Evolutionary conservation across 2,797 vertebrate species (phyloP), one percentile per base, ranked within the genome.

Genomic region (Hirundo rustica): DNA sequence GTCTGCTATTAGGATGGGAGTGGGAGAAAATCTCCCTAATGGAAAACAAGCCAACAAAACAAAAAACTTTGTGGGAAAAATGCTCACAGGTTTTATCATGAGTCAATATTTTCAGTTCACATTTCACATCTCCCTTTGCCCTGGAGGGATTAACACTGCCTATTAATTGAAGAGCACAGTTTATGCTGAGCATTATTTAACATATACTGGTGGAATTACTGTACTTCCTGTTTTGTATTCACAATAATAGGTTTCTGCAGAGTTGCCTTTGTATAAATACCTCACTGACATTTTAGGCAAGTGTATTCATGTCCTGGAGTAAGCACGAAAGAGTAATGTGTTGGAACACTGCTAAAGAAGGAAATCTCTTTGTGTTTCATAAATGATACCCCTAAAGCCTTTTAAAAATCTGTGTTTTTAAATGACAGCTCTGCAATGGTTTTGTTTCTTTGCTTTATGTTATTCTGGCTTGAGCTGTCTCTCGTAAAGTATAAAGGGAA

Each of bases 271-370:
- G 98, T 99, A 96, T 97, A 98, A 98, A 98, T 98, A 98, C 98
- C 98, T 98, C 96, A 93, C 98, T 99, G 98, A 98, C 98, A 98
- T 98, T 97, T 98, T 96, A 98, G 98, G 98, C 99, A 98, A 99
- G 99, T 99, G 97, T 96, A 93, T 98, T 99, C 99, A 98, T 99
- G 99, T 98, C 98, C 98, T 92, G 97, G 97, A 97, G 97, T 98
- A 98, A 98, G 97, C 98, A 94, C 97, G 97, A 98, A 98, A 97
- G 98, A 98, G 97, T 98, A 89, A 98, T 98, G 98, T 98, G 97
- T 98, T 98, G 98, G 98, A 99, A 98, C 98, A 97, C 97, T 98
- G 98, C 98, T 97, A 96, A 97, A 98, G 97, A 98, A 99, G 98
- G 98, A 98, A 99, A 98, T 99, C 98, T 98, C 97, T 97, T 98